phyloP scores from a whole-genome alignment of 1,140 invertebrate species.

The Drosophila saltans region DNA sequence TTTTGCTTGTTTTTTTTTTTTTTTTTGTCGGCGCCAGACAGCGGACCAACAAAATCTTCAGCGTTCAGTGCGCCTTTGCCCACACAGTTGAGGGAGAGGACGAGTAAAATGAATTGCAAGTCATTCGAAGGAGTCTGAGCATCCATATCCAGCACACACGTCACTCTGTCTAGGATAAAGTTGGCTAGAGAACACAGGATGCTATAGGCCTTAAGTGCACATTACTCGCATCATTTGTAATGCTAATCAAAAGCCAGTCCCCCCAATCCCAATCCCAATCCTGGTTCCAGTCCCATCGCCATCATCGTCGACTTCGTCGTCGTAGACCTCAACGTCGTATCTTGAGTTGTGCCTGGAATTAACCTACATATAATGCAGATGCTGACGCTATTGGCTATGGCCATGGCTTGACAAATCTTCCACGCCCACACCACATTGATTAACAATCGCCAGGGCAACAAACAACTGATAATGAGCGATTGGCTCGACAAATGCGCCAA shows the following conservation, averaged over 20 bases:
- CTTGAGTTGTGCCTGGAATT: conserved; percentile 78
- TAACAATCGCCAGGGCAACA: conserved; percentile 72
- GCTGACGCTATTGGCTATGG: conserved; percentile 28
- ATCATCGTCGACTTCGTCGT: not conserved
- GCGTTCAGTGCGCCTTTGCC: conserved; percentile 37
- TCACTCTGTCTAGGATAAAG: conserved; percentile 81
- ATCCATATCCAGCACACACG: conserved; percentile 78
- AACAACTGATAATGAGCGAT: conserved; percentile 81
- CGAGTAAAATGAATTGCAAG: conserved; percentile 79
- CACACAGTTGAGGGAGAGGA: conserved; percentile 50
- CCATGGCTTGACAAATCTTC: conserved; percentile 72
- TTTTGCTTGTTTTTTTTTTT: not conserved
- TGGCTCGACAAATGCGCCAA: conserved; percentile 62
- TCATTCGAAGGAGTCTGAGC: conserved; percentile 55
- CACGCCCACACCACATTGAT: conserved; percentile 72
- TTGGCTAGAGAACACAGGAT: conserved; percentile 27
- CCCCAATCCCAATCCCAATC: conserved; percentile 27
- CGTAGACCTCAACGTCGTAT: conserved; percentile 40
- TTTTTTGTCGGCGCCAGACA: conserved; percentile 49
- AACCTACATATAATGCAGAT: conserved; percentile 79
- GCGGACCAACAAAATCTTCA: conserved; percentile 24
- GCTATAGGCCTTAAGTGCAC: conserved; percentile 68
- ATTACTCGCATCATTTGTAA: conserved; percentile 81
- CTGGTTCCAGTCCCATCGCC: not conserved
- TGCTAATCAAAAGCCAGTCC: conserved; percentile 68